Percentiles rank a stretch among this genome's conserved stretches.
Conservation (phyloP, 2,888 invertebrate species). For the Meandrusa payeni region DNA sequence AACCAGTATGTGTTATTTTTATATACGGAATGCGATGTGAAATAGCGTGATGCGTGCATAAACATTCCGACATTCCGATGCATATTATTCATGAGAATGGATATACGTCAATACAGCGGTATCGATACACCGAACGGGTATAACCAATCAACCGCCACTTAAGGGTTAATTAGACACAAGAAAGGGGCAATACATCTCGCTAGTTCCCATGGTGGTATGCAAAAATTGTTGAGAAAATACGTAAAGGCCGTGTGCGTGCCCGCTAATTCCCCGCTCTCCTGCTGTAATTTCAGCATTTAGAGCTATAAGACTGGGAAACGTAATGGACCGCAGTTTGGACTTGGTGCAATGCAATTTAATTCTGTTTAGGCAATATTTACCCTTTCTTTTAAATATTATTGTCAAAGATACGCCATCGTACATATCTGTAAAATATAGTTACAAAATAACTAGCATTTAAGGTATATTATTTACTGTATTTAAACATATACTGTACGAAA, state of each 20-base stretch:
- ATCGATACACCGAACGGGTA: constrained; percentile 38
- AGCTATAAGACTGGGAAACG: constrained; percentile 49
- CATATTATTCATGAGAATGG: constrained; percentile 22
- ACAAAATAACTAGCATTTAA: too few relatives aligned
- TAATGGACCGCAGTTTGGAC: constrained; percentile 24
- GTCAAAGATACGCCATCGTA: too few relatives aligned
- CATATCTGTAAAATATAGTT: too few relatives aligned
- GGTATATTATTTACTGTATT: too few relatives aligned
- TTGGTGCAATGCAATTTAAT: constrained; percentile 12
- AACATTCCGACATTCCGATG: constrained; percentile 18
- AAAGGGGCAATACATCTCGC: constrained; percentile 41
- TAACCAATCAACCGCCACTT: constrained; percentile 51
- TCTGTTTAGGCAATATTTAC: constrained; percentile 4
- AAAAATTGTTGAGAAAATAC: constrained; percentile 78
- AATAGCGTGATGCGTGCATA: constrained; percentile 10
- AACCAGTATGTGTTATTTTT: constrained; percentile 1
- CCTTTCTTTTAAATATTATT: not conserved
- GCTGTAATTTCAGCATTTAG: constrained; percentile 69
- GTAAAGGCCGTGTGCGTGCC: constrained; percentile 53
- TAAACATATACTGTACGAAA: too few relatives aligned
- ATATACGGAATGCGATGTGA: constrained; percentile 7
- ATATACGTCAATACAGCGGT: constrained; percentile 20
- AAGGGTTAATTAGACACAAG: constrained; percentile 57
- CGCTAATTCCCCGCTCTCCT: constrained; percentile 53
- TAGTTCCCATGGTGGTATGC: constrained; percentile 76